Conservation (phyloP, 1,140 invertebrate species). For the Brachionus calyciflorus region DNA sequence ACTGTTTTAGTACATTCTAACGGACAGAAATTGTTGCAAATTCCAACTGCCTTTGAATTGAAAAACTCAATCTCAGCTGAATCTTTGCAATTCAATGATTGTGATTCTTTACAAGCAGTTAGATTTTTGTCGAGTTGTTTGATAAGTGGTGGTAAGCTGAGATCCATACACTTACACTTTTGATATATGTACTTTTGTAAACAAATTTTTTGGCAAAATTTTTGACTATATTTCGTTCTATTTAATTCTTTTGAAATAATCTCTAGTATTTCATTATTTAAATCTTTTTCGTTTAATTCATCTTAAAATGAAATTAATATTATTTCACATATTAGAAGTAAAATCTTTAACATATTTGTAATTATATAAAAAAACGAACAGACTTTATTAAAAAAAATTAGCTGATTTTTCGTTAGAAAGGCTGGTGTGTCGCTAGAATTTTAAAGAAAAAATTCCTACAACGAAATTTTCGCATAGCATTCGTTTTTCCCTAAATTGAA, state of each 20-base stretch:
- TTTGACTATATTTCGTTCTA: background rate
- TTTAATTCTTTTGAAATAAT: background rate
- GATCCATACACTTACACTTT: constrained; percentile 1
- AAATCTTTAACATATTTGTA: too few relatives aligned
- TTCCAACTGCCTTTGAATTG: background rate
- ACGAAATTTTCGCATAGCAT: too few relatives aligned
- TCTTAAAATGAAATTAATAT: background rate
- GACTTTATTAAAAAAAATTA: too few relatives aligned
- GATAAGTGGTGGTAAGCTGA: background rate
- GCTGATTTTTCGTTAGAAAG: too few relatives aligned
- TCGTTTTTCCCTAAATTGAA: too few relatives aligned
- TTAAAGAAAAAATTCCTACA: too few relatives aligned
- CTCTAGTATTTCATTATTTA: background rate
- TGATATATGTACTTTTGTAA: background rate
- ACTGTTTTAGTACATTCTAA: background rate
- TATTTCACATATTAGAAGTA: background rate
- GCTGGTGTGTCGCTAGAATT: too few relatives aligned
- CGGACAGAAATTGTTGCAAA: background rate
- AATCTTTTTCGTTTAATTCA: background rate
- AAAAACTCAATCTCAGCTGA: background rate
- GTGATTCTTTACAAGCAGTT: background rate
- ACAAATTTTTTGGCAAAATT: background rate
- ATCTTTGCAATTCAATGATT: background rate
- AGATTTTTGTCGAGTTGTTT: background rate
- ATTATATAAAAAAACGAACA: too few relatives aligned